Evolutionary conservation across 2,888 invertebrate genomes (phyloP).

Genomic region (Rotaria macrura): DNA sequence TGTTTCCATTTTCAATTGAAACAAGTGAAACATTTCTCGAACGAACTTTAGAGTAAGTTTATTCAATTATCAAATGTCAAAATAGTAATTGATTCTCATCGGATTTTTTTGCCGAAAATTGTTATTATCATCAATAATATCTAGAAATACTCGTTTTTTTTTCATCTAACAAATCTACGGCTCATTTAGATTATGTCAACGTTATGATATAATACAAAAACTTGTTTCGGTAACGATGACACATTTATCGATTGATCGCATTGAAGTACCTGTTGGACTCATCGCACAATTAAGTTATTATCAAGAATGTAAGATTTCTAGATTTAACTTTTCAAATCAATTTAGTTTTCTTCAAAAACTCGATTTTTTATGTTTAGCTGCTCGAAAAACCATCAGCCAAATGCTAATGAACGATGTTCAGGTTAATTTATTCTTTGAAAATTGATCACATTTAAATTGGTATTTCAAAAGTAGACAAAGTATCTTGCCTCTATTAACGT

Average conservation of each 20-base stretch:
- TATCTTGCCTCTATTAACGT: too few relatives aligned
- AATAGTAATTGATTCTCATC: too few relatives aligned
- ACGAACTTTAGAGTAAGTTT: constrained; percentile 11
- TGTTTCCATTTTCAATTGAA: constrained; percentile 33
- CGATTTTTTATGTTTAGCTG: neutral
- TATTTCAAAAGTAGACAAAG: too few relatives aligned
- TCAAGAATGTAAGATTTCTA: constrained; percentile 16
- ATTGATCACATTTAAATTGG: too few relatives aligned
- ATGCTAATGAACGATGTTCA: neutral
- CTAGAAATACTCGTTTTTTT: too few relatives aligned
- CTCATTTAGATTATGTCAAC: constrained; percentile 16
- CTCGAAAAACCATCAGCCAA: neutral
- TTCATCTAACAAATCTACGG: too few relatives aligned
- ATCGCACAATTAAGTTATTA: constrained; percentile 12
- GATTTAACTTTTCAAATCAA: too few relatives aligned
- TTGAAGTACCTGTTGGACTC: constrained; percentile 15
- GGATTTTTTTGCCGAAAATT: too few relatives aligned
- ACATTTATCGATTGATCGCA: neutral
- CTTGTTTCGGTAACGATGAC: constrained; percentile 1
- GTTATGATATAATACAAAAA: neutral
- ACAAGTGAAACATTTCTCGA: constrained; percentile 23
- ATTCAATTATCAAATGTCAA: too few relatives aligned
- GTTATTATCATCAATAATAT: too few relatives aligned
- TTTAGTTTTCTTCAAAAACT: too few relatives aligned
- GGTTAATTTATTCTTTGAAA: neutral